A percentile compares a stretch with the other conserved stretches of the same genome.
Evolutionary conservation across 2,888 invertebrate species (phyloP).

Genomic region (Chaitophorus viminalis): DNA sequence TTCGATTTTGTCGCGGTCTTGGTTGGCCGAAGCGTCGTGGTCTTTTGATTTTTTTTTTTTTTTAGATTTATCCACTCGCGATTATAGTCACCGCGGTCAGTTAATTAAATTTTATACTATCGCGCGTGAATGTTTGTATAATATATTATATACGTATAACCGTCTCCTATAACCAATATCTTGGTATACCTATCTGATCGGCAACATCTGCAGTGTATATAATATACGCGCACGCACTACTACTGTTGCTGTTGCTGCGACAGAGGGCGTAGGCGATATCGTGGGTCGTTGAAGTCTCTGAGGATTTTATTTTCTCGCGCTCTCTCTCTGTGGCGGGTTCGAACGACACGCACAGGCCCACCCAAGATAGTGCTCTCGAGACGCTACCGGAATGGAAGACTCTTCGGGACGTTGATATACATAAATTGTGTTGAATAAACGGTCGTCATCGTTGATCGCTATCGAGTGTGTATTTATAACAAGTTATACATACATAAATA

Average conservation of each 20-base stretch:
- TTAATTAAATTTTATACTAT: constrained; percentile 29
- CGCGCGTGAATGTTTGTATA: neutral
- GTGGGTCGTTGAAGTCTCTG: constrained; percentile 32
- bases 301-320: neutral
- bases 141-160: too few species aligned
- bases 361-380: constrained; percentile 31
- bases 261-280: constrained; percentile 45
- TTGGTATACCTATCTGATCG: constrained; percentile 45
- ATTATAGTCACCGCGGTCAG: too few species aligned
- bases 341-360: constrained; percentile 27
- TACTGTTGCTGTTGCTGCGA: neutral
- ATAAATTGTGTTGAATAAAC: constrained; percentile 31
- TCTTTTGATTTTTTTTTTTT: neutral
- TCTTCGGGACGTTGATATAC: neutral
- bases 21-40: neutral
- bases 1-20: neutral
- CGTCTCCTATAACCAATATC: neutral
- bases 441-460: constrained; percentile 44
- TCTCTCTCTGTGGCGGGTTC: neutral
- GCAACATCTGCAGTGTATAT: constrained; percentile 27
- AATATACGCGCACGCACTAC: neutral
- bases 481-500: neutral
- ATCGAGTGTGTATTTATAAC: constrained; percentile 8
- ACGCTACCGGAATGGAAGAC: constrained; percentile 44
- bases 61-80: neutral